Evolutionary conservation across 1,140 invertebrate genomes (phyloP).

Genomic region (Caenorhabditis remanei): DNA sequence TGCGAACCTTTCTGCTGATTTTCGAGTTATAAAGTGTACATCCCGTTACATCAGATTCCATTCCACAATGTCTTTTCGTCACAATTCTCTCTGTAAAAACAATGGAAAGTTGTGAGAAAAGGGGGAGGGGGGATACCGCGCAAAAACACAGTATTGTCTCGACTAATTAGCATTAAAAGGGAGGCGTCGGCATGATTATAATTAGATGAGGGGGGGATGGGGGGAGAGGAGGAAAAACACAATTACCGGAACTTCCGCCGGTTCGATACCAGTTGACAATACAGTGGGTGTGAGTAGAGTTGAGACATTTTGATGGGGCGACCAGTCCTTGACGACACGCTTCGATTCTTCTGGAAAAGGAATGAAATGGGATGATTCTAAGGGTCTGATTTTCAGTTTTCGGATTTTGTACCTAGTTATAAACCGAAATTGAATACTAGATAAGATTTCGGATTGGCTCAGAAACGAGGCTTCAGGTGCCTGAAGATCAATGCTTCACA

Average conservation of each 20-base stretch:
- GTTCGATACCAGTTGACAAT: conserved; percentile 61
- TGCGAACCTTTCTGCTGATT: conserved; percentile 53
- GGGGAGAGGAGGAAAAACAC: background rate
- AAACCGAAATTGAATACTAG: too few relatives aligned
- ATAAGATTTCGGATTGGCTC: too few relatives aligned
- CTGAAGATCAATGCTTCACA: too few relatives aligned
- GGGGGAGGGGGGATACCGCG: background rate
- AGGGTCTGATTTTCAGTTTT: too few relatives aligned
- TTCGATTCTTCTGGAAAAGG: conserved; percentile 26
- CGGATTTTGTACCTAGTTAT: too few relatives aligned
- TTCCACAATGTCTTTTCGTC: conserved; percentile 57
- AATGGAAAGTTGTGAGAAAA: conserved; percentile 32
- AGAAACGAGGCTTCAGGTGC: too few relatives aligned
- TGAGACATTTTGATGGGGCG: conserved; percentile 30
- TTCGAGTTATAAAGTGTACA: conserved; percentile 61
- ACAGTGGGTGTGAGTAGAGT: conserved; percentile 51
- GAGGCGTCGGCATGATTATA: conserved; percentile 27
- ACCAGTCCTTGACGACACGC: conserved; percentile 25
- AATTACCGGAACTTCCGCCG: conserved; percentile 51
- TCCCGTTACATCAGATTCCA: conserved; percentile 57
- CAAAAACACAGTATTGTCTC: conserved; percentile 33
- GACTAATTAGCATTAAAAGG: conserved; percentile 16
- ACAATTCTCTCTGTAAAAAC: conserved; percentile 59
- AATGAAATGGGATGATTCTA: background rate
- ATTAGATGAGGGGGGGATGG: background rate